A percentile compares a stretch with the other conserved stretches of the same genome.
phyloP scores from a whole-genome alignment of 1,140 invertebrate species.

The Drosophila repleta region DNA sequence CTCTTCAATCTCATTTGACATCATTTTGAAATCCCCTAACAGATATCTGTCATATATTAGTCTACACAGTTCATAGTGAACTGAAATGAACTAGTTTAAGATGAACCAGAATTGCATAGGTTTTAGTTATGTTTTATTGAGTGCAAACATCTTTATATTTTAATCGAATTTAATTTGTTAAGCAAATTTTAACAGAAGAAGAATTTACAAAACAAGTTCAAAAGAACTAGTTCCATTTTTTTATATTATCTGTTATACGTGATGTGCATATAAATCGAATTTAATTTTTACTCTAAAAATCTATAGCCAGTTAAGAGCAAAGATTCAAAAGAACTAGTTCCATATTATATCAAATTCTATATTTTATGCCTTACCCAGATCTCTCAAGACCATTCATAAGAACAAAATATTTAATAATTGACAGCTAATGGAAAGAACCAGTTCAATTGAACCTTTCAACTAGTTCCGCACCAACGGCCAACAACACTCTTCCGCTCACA shows the following conservation, averaged over 20 bases:
- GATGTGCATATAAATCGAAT: no score
- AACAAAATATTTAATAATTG: background rate
- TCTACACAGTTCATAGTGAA: no score
- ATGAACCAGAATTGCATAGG: background rate
- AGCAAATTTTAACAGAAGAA: no score
- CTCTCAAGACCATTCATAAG: no score
- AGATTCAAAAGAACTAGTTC: no score
- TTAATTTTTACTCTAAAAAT: no score
- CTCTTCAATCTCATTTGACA: slow-evolving; percentile 1
- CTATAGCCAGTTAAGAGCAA: no score
- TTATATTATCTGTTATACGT: no score
- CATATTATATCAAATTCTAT: no score
- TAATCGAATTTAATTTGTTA: background rate
- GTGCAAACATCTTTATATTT: background rate
- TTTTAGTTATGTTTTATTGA: background rate
- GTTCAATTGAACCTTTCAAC: background rate
- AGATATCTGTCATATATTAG: background rate
- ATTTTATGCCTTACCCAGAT: no score
- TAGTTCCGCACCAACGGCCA: background rate
- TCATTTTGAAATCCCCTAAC: no score
- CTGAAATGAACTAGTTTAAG: background rate
- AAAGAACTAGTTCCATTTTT: background rate
- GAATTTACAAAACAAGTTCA: slow-evolving; percentile 20
- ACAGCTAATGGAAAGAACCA: slow-evolving; percentile 20
- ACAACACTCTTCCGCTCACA: slow-evolving; percentile 4